Percentiles rank a stretch among this genome's conserved stretches.
These are phyloP conservation scores for Merops nubicus DNA, from an alignment of 2,113 vertebrate species.

Conservation along the genomic window DNA sequence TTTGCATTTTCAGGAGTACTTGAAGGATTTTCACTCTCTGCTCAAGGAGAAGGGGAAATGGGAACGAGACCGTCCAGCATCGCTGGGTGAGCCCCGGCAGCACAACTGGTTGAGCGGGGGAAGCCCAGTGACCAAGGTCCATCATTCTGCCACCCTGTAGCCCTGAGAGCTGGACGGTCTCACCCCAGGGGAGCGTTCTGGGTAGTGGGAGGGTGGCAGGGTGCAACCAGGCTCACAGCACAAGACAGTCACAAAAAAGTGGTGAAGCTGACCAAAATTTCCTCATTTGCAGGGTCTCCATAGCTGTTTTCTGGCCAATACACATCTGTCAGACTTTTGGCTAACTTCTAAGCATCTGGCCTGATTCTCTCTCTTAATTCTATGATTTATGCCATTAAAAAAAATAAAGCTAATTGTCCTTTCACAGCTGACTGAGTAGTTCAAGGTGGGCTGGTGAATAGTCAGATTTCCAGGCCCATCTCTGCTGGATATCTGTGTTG, in stretches of 20 bases:
- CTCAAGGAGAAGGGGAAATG: background rate
- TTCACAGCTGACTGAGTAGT: too few species aligned
- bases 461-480: background rate
- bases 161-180: fast-evolving
- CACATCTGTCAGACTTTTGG: background rate
- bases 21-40: background rate
- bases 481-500: background rate
- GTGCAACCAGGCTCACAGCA: fast-evolving
- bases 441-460: background rate
- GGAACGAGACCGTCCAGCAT: background rate
- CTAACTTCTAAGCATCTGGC: background rate
- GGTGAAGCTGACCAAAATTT: background rate
- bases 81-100: background rate
- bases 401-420: background rate
- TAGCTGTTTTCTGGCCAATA: background rate
- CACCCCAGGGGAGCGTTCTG: background rate
- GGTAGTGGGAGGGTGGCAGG: background rate
- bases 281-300: background rate
- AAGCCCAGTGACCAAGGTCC: fast-evolving
- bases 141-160: fast-evolving
- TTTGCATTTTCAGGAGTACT: constrained; percentile 40
- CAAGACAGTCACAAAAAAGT: background rate
- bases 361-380: background rate
- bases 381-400: background rate
- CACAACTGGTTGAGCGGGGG: background rate